These are phyloP conservation scores for Coelinius sp. DNA, from an alignment of 2,888 invertebrate species.

Conservation along the genomic window DNA sequence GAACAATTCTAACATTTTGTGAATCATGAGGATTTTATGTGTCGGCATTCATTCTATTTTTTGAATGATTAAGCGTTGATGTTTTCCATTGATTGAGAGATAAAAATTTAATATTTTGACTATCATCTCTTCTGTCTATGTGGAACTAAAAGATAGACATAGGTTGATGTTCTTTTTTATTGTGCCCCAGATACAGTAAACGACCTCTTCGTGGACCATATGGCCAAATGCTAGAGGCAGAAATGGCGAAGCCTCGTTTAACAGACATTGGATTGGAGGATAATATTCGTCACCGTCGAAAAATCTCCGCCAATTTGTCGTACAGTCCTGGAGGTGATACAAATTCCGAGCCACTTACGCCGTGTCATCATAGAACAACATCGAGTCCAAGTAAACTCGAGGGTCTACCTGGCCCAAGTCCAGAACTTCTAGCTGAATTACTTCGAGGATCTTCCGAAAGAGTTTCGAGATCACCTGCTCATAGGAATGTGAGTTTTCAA, in stretches of 20 bases:
- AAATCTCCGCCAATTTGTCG: slow-evolving; percentile 76
- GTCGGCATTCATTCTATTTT: slow-evolving; percentile 48
- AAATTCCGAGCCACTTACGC: slow-evolving; percentile 71
- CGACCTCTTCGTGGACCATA: slow-evolving; percentile 83
- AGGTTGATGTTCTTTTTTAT: neutral
- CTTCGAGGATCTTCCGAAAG: slow-evolving; percentile 86
- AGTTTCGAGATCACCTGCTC: slow-evolving; percentile 72
- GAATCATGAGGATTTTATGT: slow-evolving; percentile 37
- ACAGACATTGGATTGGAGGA: slow-evolving; percentile 63
- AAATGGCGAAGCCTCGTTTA: slow-evolving; percentile 81
- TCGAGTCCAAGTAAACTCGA: slow-evolving; percentile 86
- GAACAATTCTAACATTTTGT: neutral
- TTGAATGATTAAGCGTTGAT: neutral
- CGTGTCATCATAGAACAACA: slow-evolving; percentile 83
- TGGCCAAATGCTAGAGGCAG: slow-evolving; percentile 85
- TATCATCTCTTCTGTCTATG: neutral
- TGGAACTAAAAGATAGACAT: neutral
- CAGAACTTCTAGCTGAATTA: slow-evolving; percentile 82
- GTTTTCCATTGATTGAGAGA: neutral
- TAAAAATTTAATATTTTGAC: slow-evolving; percentile 33
- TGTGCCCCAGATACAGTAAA: slow-evolving; percentile 77
- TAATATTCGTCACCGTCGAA: slow-evolving; percentile 72
- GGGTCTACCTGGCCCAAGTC: slow-evolving; percentile 75
- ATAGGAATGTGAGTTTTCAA: slow-evolving; percentile 65
- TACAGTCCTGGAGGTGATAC: slow-evolving; percentile 60